Evolutionary conservation across 1,140 invertebrate species (phyloP).

Genomic region (Centruroides sculpturatus): DNA sequence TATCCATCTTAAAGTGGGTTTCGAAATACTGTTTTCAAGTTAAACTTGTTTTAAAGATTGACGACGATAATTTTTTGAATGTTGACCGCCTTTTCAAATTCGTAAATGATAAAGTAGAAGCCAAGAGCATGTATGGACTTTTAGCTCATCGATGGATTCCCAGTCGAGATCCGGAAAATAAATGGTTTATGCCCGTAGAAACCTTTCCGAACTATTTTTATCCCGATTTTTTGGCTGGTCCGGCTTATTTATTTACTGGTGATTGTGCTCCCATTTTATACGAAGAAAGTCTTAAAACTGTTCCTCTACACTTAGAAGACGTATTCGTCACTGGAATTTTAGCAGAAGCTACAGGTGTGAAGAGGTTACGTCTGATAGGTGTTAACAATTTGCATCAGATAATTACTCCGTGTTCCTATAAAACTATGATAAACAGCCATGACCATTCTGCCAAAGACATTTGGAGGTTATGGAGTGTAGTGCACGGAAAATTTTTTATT

Average conservation of each 20-base stretch:
- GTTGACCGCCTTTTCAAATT: conserved; percentile 26
- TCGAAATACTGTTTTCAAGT: conserved; percentile 43
- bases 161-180: conserved; percentile 51
- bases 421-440: conserved; percentile 11
- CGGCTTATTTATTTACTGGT: conserved; percentile 23
- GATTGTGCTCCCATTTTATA: conserved; percentile 52
- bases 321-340: conserved; percentile 61
- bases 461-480: conserved; percentile 3
- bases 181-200: conserved; percentile 28
- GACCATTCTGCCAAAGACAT: conserved; percentile 12
- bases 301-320: conserved; percentile 65
- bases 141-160: conserved; percentile 70
- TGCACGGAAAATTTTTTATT: too few species aligned
- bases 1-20: conserved; percentile 33
- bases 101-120: conserved; percentile 3
- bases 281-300: conserved; percentile 44
- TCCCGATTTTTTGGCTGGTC: conserved; percentile 23
- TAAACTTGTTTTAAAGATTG: conserved; percentile 61
- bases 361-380: conserved; percentile 15
- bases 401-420: conserved; percentile 10
- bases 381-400: conserved; percentile 16
- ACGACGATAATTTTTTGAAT: conserved; percentile 74
- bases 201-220: conserved; percentile 14
- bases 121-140: conserved; percentile 43
- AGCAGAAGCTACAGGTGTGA: conserved; percentile 15